phyloP scores from a whole-genome alignment of 2,113 vertebrate genomes.

The Murina feae region DNA sequence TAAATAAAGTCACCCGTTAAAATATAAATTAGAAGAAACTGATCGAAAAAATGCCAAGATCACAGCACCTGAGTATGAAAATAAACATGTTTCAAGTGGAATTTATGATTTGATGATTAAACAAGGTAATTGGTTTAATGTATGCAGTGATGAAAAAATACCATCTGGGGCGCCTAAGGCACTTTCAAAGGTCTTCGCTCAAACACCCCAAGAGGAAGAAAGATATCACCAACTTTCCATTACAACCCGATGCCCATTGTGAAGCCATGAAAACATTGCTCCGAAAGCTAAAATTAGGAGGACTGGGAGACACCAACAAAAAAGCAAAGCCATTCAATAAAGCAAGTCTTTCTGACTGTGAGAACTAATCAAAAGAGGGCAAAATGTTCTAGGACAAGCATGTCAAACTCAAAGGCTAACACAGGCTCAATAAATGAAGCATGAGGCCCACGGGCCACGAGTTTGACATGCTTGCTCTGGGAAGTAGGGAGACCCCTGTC shows the following conservation, averaged over 20 bases:
- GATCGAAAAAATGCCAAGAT: neutral
- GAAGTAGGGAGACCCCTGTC: neutral
- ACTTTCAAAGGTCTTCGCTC: neutral
- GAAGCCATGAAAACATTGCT: neutral
- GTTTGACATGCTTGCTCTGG: neutral
- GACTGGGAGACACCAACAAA: neutral
- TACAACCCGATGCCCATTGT: neutral
- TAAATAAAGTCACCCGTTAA: slow-evolving; percentile 24
- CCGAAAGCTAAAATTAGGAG: neutral
- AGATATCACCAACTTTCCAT: neutral
- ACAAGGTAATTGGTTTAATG: neutral
- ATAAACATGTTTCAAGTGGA: neutral
- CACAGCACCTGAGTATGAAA: neutral
- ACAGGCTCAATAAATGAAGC: too few relatives aligned
- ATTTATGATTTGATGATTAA: slow-evolving; percentile 28
- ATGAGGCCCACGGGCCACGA: too few relatives aligned
- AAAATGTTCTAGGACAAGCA: neutral
- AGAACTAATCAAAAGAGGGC: neutral
- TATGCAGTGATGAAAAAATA: neutral
- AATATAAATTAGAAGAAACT: neutral
- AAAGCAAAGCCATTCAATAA: neutral
- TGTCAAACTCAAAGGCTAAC: too few relatives aligned
- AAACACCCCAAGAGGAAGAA: neutral
- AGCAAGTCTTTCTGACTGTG: neutral
- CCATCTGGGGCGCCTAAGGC: accelerated